Evolutionary conservation across 2,797 vertebrate species (phyloP).

Genomic region (Pyrrhura leucotis): DNA sequence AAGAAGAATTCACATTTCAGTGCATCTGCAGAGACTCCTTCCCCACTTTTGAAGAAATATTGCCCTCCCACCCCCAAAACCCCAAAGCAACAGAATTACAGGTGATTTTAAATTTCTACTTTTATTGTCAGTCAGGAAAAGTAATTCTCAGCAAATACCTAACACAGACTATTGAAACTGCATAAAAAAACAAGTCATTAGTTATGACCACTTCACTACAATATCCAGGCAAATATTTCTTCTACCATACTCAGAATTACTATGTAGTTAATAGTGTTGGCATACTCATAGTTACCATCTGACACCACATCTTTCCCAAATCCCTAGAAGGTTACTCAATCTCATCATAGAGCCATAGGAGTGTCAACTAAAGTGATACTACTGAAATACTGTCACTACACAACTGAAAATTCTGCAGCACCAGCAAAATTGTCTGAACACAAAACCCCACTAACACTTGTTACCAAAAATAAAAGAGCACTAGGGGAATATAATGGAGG

Average conservation of each 20-base stretch:
- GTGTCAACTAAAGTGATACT: background rate
- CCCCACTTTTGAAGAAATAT: background rate
- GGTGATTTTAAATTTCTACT: background rate
- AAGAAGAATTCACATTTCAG: background rate
- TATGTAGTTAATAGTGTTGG: background rate
- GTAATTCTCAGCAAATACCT: background rate
- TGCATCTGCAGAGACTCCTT: background rate
- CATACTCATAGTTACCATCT: background rate
- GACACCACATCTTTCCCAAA: background rate
- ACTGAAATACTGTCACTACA: constrained; percentile 13
- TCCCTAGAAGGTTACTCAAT: background rate
- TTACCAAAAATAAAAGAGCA: background rate
- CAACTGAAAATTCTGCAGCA: constrained; percentile 7
- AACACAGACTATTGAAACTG: background rate
- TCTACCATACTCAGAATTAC: background rate
- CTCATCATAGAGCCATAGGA: background rate
- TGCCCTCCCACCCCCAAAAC: background rate
- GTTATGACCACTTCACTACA: background rate
- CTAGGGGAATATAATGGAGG: background rate
- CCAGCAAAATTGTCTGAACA: background rate
- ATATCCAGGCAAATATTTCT: background rate
- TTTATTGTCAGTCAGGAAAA: constrained; percentile 51
- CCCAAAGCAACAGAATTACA: background rate
- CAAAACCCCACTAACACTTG: background rate
- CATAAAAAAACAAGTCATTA: background rate